These are phyloP conservation scores for Stegana nigrithorax DNA, from an alignment of 2,888 invertebrate genomes.

Conservation along the genomic window DNA sequence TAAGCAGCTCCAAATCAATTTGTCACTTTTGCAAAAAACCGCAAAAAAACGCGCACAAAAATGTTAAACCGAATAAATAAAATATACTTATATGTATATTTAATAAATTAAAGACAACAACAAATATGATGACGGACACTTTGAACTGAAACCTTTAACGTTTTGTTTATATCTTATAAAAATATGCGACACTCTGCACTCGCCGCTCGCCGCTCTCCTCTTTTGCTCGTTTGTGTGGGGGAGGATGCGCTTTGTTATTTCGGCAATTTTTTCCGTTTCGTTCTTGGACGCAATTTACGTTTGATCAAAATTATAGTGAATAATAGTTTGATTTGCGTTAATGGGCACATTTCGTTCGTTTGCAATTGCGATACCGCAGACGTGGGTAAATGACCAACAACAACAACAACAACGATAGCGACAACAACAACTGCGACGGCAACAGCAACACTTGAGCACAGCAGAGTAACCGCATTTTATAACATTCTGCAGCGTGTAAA, in stretches of 20 bases:
- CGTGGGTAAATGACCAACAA: not conserved
- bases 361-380: slow-evolving; percentile 46
- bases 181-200: not conserved
- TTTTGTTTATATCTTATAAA: no score
- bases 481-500: slow-evolving; percentile 1
- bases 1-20: no score
- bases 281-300: slow-evolving; percentile 64
- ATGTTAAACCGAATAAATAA: no score
- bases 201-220: no score
- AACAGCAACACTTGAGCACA: not conserved
- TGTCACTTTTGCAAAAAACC: no score
- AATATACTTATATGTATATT: no score
- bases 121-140: no score
- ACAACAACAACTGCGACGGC: not conserved
- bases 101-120: no score
- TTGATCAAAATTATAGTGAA: slow-evolving; percentile 65
- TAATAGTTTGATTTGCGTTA: slow-evolving; percentile 59
- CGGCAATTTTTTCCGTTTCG: slow-evolving; percentile 66
- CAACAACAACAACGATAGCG: no score
- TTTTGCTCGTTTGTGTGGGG: no score
- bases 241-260: slow-evolving; percentile 64
- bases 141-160: no score
- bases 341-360: slow-evolving; percentile 68
- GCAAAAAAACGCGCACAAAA: no score
- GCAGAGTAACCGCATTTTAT: slow-evolving; percentile 1